A percentile compares a stretch with the other conserved stretches of the same genome.
Conservation (phyloP, 2,797 vertebrate species). For the Phalanger gymnotis region DNA sequence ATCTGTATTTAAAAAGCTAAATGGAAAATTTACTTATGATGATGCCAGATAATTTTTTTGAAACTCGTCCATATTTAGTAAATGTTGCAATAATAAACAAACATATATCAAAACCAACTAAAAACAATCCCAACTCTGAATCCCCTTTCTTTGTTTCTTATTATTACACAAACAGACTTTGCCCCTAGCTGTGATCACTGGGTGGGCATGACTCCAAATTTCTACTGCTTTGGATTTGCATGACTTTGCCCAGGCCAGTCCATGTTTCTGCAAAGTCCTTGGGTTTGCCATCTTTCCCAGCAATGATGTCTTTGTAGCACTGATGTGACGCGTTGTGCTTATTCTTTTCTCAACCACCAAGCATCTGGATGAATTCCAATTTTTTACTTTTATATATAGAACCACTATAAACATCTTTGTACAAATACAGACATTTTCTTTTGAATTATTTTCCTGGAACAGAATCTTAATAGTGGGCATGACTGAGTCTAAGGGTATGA, state of each 20-base stretch:
- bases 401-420: not conserved
- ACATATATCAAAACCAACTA: not conserved
- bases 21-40: not conserved
- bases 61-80: not conserved
- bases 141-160: not conserved
- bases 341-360: not conserved
- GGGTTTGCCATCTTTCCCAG: not conserved
- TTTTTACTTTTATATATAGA: not conserved
- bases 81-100: not conserved
- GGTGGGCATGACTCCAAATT: not conserved
- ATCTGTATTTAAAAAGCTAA: not conserved
- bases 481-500: not conserved
- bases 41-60: not conserved
- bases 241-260: not conserved
- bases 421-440: not conserved
- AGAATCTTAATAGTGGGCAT: not conserved
- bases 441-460: not conserved
- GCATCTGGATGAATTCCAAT: not conserved
- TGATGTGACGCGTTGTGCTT: not conserved
- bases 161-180: not conserved
- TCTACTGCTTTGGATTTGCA: not conserved
- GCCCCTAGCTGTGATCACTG: not conserved
- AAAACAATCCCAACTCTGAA: not conserved
- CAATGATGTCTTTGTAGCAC: not conserved
- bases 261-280: not conserved